Percentiles rank a stretch among this genome's conserved stretches.
Evolutionary conservation across 2,113 vertebrate species (phyloP).

Genomic region (Chamaea fasciata): DNA sequence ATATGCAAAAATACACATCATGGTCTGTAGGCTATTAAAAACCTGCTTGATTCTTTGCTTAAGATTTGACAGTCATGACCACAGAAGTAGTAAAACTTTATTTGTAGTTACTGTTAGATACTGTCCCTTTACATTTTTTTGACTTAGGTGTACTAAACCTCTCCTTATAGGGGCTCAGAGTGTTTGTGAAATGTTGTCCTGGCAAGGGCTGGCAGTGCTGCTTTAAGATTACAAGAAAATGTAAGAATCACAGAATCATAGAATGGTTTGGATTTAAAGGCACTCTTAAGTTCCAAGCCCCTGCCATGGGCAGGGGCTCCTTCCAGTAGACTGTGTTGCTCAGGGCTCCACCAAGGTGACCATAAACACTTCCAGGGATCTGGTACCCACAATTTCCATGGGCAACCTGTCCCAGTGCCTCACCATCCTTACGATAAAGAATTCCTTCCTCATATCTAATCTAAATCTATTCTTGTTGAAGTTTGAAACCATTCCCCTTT

Average conservation of each 20-base stretch:
- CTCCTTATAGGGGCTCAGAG: neutral
- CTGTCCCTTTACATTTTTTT: neutral
- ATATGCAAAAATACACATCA: neutral
- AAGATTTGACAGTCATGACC: neutral
- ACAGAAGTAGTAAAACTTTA: neutral
- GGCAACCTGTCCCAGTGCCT: neutral
- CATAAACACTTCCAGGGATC: neutral
- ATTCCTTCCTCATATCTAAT: neutral
- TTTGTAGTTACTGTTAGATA: neutral
- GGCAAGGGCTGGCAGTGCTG: neutral
- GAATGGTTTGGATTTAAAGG: neutral
- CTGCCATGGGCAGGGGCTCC: too few species aligned
- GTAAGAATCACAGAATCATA: neutral
- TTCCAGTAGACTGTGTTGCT: neutral
- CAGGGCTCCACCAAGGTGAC: neutral
- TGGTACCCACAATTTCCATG: neutral
- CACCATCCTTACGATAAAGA: neutral
- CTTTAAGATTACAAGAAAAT: neutral
- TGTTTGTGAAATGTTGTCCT: neutral
- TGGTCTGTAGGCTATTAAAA: neutral
- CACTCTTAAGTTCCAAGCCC: neutral
- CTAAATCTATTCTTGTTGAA: neutral
- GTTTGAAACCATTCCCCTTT: neutral
- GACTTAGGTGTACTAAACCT: neutral
- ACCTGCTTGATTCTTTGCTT: neutral